Evolutionary conservation across 2,888 invertebrate genomes (phyloP).

Genomic region (Parthenolecanium corni): DNA sequence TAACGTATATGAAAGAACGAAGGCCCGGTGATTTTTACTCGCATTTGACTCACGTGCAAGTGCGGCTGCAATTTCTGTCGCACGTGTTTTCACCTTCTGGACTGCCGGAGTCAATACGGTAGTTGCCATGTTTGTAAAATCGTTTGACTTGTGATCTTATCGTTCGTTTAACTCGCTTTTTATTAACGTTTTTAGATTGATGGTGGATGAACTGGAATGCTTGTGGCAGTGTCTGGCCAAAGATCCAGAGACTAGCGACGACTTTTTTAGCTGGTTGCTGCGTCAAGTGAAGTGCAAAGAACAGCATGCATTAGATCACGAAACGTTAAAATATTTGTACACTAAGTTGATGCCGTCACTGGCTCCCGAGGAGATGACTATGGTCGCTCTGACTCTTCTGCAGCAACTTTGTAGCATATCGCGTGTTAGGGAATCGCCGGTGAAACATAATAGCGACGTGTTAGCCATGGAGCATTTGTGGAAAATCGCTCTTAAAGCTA

Average conservation of each 20-base stretch:
- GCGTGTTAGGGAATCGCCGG: constrained; percentile 40
- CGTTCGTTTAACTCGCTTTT: background rate
- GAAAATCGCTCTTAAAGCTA: constrained; percentile 83
- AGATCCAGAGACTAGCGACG: constrained; percentile 76
- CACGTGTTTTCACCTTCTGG: constrained; percentile 83
- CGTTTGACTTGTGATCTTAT: no score
- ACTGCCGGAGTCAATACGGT: constrained; percentile 78
- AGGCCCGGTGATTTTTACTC: constrained; percentile 40
- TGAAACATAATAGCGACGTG: constrained; percentile 28
- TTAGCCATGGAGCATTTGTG: constrained; percentile 83
- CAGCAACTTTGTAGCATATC: constrained; percentile 84
- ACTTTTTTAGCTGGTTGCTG: constrained; percentile 84
- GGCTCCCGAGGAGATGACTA: constrained; percentile 77
- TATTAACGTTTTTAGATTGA: constrained; percentile 45
- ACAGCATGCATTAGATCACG: constrained; percentile 78
- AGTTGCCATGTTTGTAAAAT: constrained; percentile 15
- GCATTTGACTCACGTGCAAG: constrained; percentile 82
- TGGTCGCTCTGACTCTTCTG: constrained; percentile 80
- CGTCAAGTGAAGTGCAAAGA: constrained; percentile 79
- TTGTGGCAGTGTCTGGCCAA: constrained; percentile 84
- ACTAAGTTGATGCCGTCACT: constrained; percentile 78
- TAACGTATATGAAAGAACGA: constrained; percentile 29
- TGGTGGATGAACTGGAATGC: constrained; percentile 78
- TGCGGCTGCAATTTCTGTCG: constrained; percentile 79
- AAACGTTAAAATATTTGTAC: constrained; percentile 76